Percentiles rank a stretch among this genome's conserved stretches.
These are phyloP conservation scores for Myodes glareolus DNA, from an alignment of 2,113 vertebrate genomes.

Conservation along the genomic window DNA sequence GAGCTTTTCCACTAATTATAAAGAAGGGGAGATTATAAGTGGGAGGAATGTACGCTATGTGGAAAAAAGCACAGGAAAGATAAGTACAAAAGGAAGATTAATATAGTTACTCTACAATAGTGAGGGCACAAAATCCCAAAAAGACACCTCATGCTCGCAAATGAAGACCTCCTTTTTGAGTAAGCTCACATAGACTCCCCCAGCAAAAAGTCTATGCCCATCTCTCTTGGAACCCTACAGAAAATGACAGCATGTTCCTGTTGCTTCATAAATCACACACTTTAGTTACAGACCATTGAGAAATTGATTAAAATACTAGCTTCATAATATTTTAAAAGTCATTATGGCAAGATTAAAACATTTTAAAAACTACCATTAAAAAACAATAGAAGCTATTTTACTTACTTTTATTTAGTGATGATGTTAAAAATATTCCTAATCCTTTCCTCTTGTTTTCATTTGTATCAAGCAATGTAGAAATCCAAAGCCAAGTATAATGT, in stretches of 20 bases:
- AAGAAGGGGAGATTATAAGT: background rate
- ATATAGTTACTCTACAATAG: background rate
- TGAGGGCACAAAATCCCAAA: background rate
- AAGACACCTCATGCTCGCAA: background rate
- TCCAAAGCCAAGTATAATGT: background rate
- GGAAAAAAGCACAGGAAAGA: background rate
- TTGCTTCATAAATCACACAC: background rate
- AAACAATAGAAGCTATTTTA: background rate
- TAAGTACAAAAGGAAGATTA: background rate
- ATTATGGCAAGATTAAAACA: background rate
- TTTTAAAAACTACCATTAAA: background rate
- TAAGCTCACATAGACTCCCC: background rate
- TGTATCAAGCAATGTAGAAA: background rate
- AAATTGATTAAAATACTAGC: background rate
- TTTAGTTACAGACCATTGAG: background rate
- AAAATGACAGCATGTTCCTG: background rate
- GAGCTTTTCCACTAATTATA: background rate
- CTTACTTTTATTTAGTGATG: background rate
- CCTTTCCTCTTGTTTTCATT: background rate
- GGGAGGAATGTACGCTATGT: background rate
- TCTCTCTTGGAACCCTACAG: background rate
- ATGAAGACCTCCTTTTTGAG: background rate
- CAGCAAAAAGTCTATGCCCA: background rate
- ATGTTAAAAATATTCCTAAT: background rate
- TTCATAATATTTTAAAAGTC: background rate